Base-by-base conservation (phyloP, 2,797 vertebrate genomes). In the Chelonia mydas region DNA sequence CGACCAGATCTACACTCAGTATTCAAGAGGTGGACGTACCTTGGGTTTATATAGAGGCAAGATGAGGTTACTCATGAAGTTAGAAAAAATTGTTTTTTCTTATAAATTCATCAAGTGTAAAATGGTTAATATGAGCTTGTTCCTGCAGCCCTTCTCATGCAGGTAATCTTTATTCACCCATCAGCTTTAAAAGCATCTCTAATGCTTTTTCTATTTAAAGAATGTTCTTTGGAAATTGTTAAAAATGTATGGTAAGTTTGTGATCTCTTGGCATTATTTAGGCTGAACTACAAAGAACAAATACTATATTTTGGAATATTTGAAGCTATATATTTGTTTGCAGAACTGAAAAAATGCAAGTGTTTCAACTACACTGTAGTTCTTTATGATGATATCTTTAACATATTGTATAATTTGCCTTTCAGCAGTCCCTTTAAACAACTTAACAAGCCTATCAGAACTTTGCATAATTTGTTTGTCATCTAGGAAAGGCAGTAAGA, bases 391-490 rank as follows among this genome's bases (percentile, higher is more conserved):
- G 31, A 5, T 74, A 41, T 47, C 55, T 84, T 90, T 59, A 74
- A 41, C 28, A 79, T 76, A 84, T 12, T 51, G 59, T 0, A 0
- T 87, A 94, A 91, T 88, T 84, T 77, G 23, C 3, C 76, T 89
- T 94, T 93, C 83, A 93, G 94, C 17, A 88, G 28, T 74, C 15
- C 72, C 41, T 49, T 84, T 92, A 91, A 90, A 84, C 92, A 96
- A 88, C 59, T 5, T 37, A 74, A 90, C 41, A 93, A 78, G 53
- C 28, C 61, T 88, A 94, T 86, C 78, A 90, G 96, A 93, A 86
- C 3, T 68, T 92, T 92, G 59, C 50, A 83, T 89, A 90, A 95
- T 92, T 95, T 97, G 41, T 92, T 96, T 85, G 90, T 94, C 89
- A 54, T 92, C 81, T 94, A 92, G 83, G 17, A 72, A 95, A 89